Evolutionary conservation across 2,113 vertebrate species (phyloP), one percentile per base, ranked within the genome.

Genomic region (Oceanites oceanicus): DNA sequence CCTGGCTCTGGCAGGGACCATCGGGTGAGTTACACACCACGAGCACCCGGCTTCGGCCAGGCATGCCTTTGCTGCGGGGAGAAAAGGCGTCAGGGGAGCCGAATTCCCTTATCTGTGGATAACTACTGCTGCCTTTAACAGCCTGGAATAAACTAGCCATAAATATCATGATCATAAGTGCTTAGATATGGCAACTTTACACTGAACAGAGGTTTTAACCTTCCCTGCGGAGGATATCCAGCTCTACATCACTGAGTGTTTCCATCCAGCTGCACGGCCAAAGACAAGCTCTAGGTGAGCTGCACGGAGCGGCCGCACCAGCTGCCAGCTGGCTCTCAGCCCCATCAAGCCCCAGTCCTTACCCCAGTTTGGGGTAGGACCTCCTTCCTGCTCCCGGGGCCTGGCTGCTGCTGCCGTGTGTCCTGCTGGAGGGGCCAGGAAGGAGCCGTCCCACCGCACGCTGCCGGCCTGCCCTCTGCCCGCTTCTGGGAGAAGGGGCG

Each of bases 101-200:
- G 0, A 95, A 92, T 88, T 97, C 56, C 81, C 94, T 96, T 96
- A 96, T 96, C 93, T 95, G 76, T 68, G 74, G 83, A 83, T 97
- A 97, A 94, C 96, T 96, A 88, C 90, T 58, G 81, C 93, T 96
- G 91, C 90, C 84, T 97, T 96, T 96, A 97, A 97, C 88, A 90
- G 95, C 93, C 93, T 95, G 95, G 93, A 97, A 96, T 97, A 96
- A 97, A 97, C 92, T 92, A 77, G 93, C 90, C 92, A 97, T 97
- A 97, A 97, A 97, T 97, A 97, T 94, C 65, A 3, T 86, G 94
- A 86, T 95, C 90, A 74, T 96, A 97, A 96, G 88, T 94, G 91
- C 96, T 96, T 94, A 86, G 96, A 90, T 96, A 88, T 94, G 95
- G 94, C 93, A 96, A 96, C 97, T 95, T 96, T 96, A 94, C 90